Percentiles rank a stretch among this genome's conserved stretches.
Evolutionary conservation across 2,888 invertebrate species (phyloP).

Genomic region (Cancer borealis): DNA sequence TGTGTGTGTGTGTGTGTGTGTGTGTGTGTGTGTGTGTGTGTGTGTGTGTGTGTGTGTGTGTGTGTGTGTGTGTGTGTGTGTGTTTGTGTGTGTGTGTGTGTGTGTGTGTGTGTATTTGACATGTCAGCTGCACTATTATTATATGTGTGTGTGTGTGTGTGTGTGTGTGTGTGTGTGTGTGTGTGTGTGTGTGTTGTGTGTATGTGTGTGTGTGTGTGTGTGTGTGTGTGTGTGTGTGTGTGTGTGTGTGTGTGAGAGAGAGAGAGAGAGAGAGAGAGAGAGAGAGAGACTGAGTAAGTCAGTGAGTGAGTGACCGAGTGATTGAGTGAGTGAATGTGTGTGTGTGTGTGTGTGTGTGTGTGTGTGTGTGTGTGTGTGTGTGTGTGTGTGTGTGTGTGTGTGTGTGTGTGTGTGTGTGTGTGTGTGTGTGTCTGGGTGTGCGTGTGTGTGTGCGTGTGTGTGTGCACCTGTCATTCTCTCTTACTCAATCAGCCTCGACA

Average conservation of each 20-base stretch:
- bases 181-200: slow-evolving; percentile 26
- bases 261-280: too few species aligned
- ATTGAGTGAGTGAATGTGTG: too few species aligned
- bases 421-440: slow-evolving; percentile 40
- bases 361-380: background rate
- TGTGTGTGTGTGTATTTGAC: background rate
- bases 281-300: too few species aligned
- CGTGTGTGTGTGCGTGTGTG: slow-evolving; percentile 43
- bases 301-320: too few species aligned
- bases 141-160: background rate
- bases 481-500: background rate
- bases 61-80: slow-evolving; percentile 51
- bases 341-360: background rate
- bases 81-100: slow-evolving; percentile 42
- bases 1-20: slow-evolving; percentile 22
- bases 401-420: slow-evolving; percentile 41
- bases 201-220: slow-evolving; percentile 43
- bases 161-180: background rate
- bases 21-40: slow-evolving; percentile 38
- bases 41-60: slow-evolving; percentile 46
- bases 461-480: background rate
- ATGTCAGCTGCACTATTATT: too few species aligned
- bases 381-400: slow-evolving; percentile 32
- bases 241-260: slow-evolving; percentile 41
- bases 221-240: slow-evolving; percentile 43